These are phyloP conservation scores for Corythornis cristatus DNA, from an alignment of 2,113 vertebrate genomes.

Conservation along the genomic window DNA sequence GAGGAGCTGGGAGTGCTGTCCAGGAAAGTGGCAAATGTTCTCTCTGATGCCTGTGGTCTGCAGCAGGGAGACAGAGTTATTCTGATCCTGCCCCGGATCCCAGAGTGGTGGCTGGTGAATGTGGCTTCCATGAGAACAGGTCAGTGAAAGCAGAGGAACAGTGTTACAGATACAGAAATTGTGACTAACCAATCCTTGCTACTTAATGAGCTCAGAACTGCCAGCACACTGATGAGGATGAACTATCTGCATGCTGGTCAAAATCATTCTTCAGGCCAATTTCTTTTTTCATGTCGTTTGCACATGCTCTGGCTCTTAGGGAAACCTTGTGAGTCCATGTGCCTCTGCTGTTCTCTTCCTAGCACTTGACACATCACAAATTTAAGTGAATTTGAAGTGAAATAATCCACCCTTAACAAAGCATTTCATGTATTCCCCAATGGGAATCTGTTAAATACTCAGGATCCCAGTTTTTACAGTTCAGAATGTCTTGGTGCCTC, in stretches of 20 bases:
- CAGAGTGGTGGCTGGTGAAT: conserved; percentile 86
- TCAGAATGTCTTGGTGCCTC: background rate
- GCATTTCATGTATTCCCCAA: background rate
- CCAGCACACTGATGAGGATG: background rate
- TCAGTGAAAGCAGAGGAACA: conserved; percentile 13
- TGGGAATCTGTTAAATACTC: background rate
- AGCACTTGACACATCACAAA: background rate
- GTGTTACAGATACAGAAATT: background rate
- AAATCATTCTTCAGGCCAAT: background rate
- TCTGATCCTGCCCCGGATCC: conserved; percentile 78
- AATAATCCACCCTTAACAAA: background rate
- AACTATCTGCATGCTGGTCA: background rate
- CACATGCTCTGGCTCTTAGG: background rate
- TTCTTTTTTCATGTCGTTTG: background rate
- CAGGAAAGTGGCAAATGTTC: conserved; percentile 76
- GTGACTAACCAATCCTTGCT: background rate
- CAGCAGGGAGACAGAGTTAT: conserved; percentile 77
- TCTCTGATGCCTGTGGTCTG: conserved; percentile 75
- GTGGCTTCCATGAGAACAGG: conserved; percentile 83
- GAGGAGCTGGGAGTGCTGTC: conserved; percentile 79
- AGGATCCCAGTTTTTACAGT: background rate
- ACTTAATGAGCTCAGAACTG: background rate
- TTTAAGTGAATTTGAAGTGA: background rate
- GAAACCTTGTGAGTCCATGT: background rate
- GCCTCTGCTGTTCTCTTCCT: background rate